phyloP scores from a whole-genome alignment of 1,140 invertebrate species.

The Antheraea pernyi region DNA sequence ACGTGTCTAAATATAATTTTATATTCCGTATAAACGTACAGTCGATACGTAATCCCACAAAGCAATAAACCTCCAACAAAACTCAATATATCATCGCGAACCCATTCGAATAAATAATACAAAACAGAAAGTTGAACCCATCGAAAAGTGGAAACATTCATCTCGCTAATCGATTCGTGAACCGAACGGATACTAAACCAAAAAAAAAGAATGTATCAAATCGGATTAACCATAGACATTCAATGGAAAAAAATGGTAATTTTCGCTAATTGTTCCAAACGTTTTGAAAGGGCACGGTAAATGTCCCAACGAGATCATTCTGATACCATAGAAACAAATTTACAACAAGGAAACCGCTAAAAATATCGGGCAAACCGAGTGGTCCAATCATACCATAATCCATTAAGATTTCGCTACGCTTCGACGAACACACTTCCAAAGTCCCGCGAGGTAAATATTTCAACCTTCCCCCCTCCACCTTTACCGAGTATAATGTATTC shows the following conservation, averaged over 20 bases:
- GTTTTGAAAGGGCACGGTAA: conserved; percentile 35
- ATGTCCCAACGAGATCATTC: conserved; percentile 29
- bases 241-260: conserved; percentile 45
- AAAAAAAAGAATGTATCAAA: conserved; percentile 25
- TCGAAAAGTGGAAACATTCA: conserved; percentile 24
- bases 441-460: conserved; percentile 75
- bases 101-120: background rate
- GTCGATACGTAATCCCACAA: background rate
- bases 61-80: conserved; percentile 24
- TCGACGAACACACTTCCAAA: conserved; percentile 70
- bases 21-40: background rate
- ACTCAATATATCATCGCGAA: conserved; percentile 13
- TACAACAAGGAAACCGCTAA: conserved; percentile 41
- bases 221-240: conserved; percentile 33
- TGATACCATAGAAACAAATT: conserved; percentile 52
- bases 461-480: conserved; percentile 45
- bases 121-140: conserved; percentile 2
- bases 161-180: conserved; percentile 21
- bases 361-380: conserved; percentile 63
- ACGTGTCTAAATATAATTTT: too few species aligned
- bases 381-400: conserved; percentile 74
- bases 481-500: conserved; percentile 67
- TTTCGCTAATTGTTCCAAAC: conserved; percentile 44
- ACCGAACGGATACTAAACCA: background rate
- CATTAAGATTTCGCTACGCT: conserved; percentile 72